Percentiles rank a stretch among this genome's conserved stretches.
Conservation (phyloP, 2,113 vertebrate genomes). For the Heterochromis multidens region DNA sequence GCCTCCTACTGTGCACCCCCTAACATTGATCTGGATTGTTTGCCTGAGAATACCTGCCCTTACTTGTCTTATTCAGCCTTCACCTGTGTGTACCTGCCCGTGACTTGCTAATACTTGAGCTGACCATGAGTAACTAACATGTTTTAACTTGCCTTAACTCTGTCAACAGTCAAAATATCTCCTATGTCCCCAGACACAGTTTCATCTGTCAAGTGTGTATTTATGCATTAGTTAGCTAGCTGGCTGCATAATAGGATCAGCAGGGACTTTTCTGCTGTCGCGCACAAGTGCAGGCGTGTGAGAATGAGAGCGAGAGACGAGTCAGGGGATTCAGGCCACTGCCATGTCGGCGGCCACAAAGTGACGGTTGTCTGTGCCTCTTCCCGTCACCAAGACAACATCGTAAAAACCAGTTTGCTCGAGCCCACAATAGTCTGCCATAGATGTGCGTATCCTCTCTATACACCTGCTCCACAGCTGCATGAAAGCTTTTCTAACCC, state of each 20-base stretch:
- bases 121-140: conserved; percentile 6
- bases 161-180: conserved; percentile 1
- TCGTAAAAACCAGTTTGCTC: background rate
- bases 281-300: background rate
- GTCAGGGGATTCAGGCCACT: conserved; percentile 16
- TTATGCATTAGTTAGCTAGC: background rate
- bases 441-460: background rate
- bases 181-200: background rate
- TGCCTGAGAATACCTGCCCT: conserved; percentile 1
- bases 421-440: background rate
- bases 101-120: background rate
- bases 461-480: conserved; percentile 17
- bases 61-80: conserved; percentile 16
- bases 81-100: background rate
- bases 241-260: conserved; percentile 49
- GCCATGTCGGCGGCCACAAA: background rate
- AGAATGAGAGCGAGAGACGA: background rate
- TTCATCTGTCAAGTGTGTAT: background rate
- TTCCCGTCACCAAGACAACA: conserved; percentile 23
- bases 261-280: conserved; percentile 31
- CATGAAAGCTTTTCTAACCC: background rate
- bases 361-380: background rate
- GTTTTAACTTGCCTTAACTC: conserved; percentile 30
- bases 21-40: background rate
- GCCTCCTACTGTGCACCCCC: background rate